A percentile compares a stretch with the other conserved stretches of the same genome.
These are phyloP conservation scores for Sebastiscus albofasciatus DNA, from an alignment of 2,797 vertebrate species.

Conservation along the genomic window DNA sequence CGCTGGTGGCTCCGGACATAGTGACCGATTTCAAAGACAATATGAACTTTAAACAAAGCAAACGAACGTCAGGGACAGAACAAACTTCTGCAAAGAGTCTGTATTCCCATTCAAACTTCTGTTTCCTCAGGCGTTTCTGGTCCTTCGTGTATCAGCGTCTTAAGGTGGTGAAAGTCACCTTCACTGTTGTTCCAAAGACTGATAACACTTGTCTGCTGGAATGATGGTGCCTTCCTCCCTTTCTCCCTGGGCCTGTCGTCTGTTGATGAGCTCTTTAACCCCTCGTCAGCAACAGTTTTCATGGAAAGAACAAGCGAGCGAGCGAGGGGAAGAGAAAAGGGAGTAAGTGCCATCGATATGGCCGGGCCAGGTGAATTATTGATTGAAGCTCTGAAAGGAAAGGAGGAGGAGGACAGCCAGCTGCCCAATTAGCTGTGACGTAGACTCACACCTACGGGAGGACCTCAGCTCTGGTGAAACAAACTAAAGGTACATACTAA, in stretches of 20 bases:
- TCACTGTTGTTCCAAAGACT: slow-evolving; percentile 1
- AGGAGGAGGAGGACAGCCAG: slow-evolving; percentile 59
- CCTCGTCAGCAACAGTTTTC: slow-evolving; percentile 58
- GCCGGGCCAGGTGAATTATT: slow-evolving; percentile 76
- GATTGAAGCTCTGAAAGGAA: slow-evolving; percentile 82
- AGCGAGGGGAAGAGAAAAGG: slow-evolving; percentile 49
- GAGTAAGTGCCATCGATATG: slow-evolving; percentile 75
- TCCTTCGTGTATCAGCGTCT: not conserved
- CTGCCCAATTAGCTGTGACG: slow-evolving; percentile 46
- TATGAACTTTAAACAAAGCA: slow-evolving; percentile 8
- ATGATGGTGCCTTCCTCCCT: slow-evolving; percentile 17
- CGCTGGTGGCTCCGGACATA: slow-evolving; percentile 83
- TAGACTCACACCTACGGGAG: slow-evolving; percentile 34
- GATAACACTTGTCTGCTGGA: slow-evolving; percentile 23
- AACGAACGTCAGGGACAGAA: not conserved
- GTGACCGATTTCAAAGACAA: slow-evolving; percentile 15
- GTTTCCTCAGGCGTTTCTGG: not conserved
- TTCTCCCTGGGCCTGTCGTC: slow-evolving; percentile 31
- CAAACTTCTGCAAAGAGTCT: not conserved
- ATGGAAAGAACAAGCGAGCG: slow-evolving; percentile 53
- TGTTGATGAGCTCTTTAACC: slow-evolving; percentile 51
- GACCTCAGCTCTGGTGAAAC: not conserved
- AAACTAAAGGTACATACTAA: not conserved
- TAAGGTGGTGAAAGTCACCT: slow-evolving; percentile 46
- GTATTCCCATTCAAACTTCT: slow-evolving; percentile 40